Evolutionary conservation across 2,797 vertebrate genomes (phyloP).

Genomic region (Pangasius mekongensis): DNA sequence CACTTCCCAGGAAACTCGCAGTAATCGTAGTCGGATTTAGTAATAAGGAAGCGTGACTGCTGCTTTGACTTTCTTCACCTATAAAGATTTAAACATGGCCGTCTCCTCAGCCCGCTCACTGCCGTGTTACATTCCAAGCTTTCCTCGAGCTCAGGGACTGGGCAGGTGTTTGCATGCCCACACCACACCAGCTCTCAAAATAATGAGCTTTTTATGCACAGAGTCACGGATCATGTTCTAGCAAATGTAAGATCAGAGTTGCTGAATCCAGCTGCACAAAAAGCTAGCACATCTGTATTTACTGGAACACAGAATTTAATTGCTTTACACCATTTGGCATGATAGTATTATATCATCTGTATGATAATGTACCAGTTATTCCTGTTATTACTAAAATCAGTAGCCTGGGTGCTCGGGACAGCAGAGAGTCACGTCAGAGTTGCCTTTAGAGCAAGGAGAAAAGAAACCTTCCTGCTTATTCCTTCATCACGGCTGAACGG

Average conservation of each 20-base stretch:
- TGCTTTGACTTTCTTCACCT: neutral
- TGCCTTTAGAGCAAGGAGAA: neutral
- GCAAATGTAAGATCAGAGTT: neutral
- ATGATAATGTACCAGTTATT: neutral
- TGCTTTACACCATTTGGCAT: neutral
- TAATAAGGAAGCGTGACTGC: no score
- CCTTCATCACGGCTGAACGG: neutral
- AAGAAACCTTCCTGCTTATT: neutral
- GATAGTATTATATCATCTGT: neutral
- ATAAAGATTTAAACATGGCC: neutral
- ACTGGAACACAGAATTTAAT: neutral
- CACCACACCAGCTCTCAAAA: neutral
- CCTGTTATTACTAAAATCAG: neutral
- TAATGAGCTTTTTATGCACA: neutral
- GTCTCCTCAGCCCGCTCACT: neutral
- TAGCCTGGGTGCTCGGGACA: neutral
- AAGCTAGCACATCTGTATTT: neutral
- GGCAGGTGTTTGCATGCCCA: slow-evolving; percentile 1
- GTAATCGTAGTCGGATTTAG: no score
- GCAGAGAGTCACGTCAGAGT: neutral
- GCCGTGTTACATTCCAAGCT: neutral
- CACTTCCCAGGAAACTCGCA: neutral
- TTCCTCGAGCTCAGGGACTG: neutral
- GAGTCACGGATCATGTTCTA: neutral
- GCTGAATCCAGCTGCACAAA: neutral